Conservation (phyloP, 2,113 vertebrate genomes). For the Microcebus lehilahytsara region DNA sequence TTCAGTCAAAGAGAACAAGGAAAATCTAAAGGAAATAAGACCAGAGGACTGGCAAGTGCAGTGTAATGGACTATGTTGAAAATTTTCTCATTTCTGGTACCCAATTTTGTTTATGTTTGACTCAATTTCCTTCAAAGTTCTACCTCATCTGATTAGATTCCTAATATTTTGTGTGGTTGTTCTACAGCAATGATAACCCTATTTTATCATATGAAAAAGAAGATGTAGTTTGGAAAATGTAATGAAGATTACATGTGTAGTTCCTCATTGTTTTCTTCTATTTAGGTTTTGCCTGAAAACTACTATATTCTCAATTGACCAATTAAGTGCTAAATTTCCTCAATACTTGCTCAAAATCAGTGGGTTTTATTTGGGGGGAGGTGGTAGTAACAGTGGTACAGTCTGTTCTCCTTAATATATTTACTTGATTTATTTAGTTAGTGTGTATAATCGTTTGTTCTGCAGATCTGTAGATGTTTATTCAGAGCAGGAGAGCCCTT, state of each 20-base stretch:
- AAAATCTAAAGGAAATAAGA: not conserved
- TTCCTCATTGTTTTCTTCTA: not conserved
- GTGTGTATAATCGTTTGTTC: not conserved
- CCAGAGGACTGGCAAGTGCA: accelerated
- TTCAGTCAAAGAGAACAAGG: not conserved
- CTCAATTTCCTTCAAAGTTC: not conserved
- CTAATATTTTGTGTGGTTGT: not conserved
- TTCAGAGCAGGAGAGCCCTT: not conserved
- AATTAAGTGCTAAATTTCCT: not conserved
- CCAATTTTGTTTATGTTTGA: not conserved
- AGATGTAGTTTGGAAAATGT: not conserved
- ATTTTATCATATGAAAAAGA: slow-evolving; percentile 10
- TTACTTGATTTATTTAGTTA: not conserved
- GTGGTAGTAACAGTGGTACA: not conserved
- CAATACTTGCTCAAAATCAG: not conserved
- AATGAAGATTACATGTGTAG: not conserved
- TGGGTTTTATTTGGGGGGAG: not conserved
- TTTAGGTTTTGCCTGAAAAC: not conserved
- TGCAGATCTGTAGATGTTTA: not conserved
- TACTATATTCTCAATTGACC: not conserved
- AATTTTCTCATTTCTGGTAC: not conserved
- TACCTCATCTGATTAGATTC: not conserved
- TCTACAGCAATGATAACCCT: not conserved
- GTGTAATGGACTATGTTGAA: not conserved
- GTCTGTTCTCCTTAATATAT: not conserved